Evolutionary conservation across 92 coral and sea anemone species (phyloP).

Genomic region (Hydrozoanthus gracilis): DNA sequence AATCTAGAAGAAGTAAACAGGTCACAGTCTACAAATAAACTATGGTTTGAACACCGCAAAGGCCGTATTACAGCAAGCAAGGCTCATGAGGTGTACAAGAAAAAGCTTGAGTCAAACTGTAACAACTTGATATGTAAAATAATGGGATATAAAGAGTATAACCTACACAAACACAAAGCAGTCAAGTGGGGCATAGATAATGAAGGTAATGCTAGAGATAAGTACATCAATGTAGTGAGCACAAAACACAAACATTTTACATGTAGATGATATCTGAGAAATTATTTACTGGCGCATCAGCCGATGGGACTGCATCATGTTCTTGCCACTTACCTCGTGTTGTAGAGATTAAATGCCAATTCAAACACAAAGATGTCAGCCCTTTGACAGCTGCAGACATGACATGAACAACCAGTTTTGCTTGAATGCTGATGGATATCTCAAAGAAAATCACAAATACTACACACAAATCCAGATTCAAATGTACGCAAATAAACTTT

Average conservation of each 20-base stretch:
- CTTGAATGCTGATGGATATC: constrained; percentile 33
- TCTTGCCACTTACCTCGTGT: constrained; percentile 14
- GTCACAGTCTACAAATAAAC: constrained; percentile 28
- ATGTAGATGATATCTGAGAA: not conserved
- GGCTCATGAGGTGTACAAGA: constrained; percentile 40
- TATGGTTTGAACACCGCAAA: constrained; percentile 51
- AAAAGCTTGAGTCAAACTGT: constrained; percentile 32
- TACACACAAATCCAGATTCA: constrained; percentile 66
- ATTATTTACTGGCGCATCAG: constrained; percentile 45
- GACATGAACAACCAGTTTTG: too few relatives aligned
- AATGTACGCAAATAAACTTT: constrained; percentile 34
- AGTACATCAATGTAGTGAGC: not conserved
- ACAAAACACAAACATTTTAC: constrained; percentile 30
- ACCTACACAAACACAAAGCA: too few relatives aligned
- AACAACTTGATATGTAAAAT: constrained; percentile 6
- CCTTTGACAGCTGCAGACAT: too few relatives aligned
- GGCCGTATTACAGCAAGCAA: constrained; percentile 54
- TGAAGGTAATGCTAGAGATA: constrained; percentile 38
- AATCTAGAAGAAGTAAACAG: constrained; percentile 32
- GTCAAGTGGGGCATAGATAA: constrained; percentile 25
- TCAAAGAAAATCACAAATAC: constrained; percentile 36
- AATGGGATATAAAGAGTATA: too few relatives aligned
- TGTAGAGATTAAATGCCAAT: constrained; percentile 20
- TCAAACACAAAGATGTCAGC: constrained; percentile 32
- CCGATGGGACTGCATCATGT: constrained; percentile 41